Percentiles rank a stretch among this genome's conserved stretches.
Evolutionary conservation across 2,113 vertebrate genomes (phyloP).

Genomic region (rabbit (Oryctolagus cuniculus)): DNA sequence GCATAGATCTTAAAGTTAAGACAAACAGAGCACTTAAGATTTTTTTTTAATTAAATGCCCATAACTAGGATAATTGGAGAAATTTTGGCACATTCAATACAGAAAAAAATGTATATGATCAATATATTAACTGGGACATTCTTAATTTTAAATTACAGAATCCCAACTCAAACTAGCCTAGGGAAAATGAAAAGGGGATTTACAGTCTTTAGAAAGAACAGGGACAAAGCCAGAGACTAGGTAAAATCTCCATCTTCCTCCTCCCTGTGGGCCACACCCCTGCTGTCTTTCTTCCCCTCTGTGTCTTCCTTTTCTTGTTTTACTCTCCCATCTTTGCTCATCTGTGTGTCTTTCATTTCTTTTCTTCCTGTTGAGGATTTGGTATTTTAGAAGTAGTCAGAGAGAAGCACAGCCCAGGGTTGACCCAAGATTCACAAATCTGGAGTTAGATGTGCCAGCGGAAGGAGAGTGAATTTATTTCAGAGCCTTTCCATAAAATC

Average conservation of each 20-base stretch:
- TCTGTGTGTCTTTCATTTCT: neutral
- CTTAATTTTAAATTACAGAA: constrained; percentile 31
- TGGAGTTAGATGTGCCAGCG: neutral
- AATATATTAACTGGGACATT: neutral
- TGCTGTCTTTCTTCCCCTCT: neutral
- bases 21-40: neutral
- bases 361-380: neutral
- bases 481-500: neutral
- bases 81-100: neutral
- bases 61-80: neutral
- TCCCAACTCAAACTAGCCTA: neutral
- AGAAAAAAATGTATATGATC: constrained; percentile 7
- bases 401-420: neutral
- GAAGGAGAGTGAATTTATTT: neutral
- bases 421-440: neutral
- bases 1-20: neutral
- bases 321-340: neutral
- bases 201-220: neutral
- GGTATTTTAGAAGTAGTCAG: neutral
- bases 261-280: neutral
- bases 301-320: neutral
- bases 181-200: neutral
- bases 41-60: constrained; percentile 23
- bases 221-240: neutral
- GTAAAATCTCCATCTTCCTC: neutral